Evolutionary conservation across 2,113 vertebrate species (phyloP).

Genomic region (Ellobius talpinus): DNA sequence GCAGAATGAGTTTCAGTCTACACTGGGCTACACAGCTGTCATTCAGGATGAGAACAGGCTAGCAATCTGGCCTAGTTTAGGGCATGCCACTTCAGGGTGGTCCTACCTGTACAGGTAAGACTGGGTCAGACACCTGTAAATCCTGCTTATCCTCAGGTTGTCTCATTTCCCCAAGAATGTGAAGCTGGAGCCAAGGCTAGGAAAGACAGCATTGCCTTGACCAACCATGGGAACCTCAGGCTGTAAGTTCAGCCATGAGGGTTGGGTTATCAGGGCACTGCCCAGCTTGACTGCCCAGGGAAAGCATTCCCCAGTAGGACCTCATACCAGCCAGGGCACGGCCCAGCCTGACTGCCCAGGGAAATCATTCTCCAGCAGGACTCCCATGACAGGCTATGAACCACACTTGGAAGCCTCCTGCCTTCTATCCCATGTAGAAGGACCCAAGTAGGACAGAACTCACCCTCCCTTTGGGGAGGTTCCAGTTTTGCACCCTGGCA

Average conservation of each 20-base stretch:
- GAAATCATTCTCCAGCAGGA: neutral
- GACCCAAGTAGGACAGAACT: neutral
- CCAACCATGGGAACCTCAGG: too few relatives aligned
- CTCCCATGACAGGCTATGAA: accelerated
- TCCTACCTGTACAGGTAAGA: neutral
- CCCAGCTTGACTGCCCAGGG: neutral
- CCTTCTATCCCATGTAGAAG: neutral
- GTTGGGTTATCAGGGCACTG: too few relatives aligned
- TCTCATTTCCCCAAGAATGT: neutral
- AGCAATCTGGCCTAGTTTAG: neutral
- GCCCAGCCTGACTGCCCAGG: neutral
- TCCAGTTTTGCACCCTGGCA: neutral
- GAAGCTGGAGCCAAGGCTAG: neutral
- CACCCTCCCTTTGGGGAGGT: neutral
- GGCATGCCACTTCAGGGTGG: neutral
- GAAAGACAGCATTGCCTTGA: too few relatives aligned
- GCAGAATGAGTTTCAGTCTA: neutral
- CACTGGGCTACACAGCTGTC: too few relatives aligned
- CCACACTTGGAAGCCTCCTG: accelerated
- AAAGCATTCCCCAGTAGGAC: accelerated
- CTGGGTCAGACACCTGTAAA: neutral
- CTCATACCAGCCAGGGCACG: too few relatives aligned
- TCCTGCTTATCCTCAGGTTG: accelerated
- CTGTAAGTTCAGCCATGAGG: too few relatives aligned
- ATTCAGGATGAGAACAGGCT: neutral